Percentiles rank a stretch among this genome's conserved stretches.
Evolutionary conservation across 2,888 invertebrate species (phyloP).

Genomic region (Melinaea marsaeus): DNA sequence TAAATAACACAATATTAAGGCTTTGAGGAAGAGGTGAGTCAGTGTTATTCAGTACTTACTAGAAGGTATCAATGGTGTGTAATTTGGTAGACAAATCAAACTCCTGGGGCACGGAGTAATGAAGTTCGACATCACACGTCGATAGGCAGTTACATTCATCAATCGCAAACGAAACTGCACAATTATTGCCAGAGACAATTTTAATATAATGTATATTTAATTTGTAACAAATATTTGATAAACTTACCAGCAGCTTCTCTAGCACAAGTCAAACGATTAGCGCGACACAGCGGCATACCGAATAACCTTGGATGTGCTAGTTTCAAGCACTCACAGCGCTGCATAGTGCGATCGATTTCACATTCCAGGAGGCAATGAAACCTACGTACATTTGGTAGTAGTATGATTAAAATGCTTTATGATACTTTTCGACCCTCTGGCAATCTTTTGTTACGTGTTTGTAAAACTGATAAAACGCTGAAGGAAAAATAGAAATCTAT

Average conservation of each 20-base stretch:
- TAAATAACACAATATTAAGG: too few relatives aligned
- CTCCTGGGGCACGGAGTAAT: slow-evolving; percentile 26
- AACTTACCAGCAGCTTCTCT: slow-evolving; percentile 40
- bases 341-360: slow-evolving; percentile 41
- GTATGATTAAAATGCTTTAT: too few relatives aligned
- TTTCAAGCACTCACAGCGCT: slow-evolving; percentile 47
- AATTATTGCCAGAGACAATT: not conserved
- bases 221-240: not conserved
- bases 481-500: too few relatives aligned
- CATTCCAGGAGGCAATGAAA: slow-evolving; percentile 54
- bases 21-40: too few relatives aligned
- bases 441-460: too few relatives aligned
- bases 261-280: slow-evolving; percentile 44
- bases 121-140: slow-evolving; percentile 44
- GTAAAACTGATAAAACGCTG: too few relatives aligned
- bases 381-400: slow-evolving; percentile 34
- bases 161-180: slow-evolving; percentile 37
- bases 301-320: slow-evolving; percentile 41
- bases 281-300: slow-evolving; percentile 38
- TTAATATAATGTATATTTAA: not conserved
- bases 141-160: slow-evolving; percentile 42
- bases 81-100: slow-evolving; percentile 32
- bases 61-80: slow-evolving; percentile 44
- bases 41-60: slow-evolving; percentile 42
- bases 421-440: too few relatives aligned